Conservation (phyloP, 2,113 vertebrate genomes). For the Zosterops hypoxanthus region DNA sequence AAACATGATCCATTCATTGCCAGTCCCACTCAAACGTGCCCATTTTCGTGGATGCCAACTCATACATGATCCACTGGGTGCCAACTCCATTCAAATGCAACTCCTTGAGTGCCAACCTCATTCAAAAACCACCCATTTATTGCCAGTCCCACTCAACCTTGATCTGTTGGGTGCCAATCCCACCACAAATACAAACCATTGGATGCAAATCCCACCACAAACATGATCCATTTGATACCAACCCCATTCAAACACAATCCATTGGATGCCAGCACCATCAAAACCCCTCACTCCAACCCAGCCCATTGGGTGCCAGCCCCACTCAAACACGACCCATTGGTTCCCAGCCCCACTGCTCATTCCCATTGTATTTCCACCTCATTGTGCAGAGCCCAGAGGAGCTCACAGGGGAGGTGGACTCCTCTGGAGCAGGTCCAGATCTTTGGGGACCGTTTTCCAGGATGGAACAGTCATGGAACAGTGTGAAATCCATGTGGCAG, state of each 20-base stretch:
- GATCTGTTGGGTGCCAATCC: accelerated
- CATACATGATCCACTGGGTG: no score
- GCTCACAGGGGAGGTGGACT: accelerated
- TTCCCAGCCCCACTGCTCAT: accelerated
- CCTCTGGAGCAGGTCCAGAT: neutral
- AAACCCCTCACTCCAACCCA: accelerated
- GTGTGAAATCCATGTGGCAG: accelerated
- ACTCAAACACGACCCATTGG: accelerated
- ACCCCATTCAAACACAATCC: neutral
- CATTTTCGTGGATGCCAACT: no score
- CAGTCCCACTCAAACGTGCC: neutral
- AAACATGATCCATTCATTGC: neutral
- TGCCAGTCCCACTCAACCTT: neutral
- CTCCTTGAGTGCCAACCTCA: no score
- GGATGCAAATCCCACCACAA: neutral
- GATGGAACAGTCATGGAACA: accelerated
- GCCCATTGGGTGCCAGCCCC: accelerated
- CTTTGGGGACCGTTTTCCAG: neutral
- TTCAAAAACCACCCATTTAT: accelerated
- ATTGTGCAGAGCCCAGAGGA: neutral
- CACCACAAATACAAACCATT: neutral
- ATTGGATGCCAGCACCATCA: neutral
- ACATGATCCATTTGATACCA: accelerated
- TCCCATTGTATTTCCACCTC: neutral
- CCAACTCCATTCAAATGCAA: neutral